Conservation (phyloP, 2,888 invertebrate genomes). For the Arctia plantaginis region DNA sequence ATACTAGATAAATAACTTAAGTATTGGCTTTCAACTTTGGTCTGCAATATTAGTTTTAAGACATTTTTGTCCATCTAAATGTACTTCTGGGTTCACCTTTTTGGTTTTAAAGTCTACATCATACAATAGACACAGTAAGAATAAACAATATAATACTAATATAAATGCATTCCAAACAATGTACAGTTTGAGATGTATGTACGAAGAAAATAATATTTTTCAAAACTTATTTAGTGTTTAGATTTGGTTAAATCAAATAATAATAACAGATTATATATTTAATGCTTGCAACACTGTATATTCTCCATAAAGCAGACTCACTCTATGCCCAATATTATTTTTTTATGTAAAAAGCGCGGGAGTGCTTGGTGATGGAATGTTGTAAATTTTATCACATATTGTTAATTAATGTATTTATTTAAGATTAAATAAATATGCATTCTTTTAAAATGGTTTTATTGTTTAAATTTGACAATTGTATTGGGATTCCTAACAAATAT, state of each 20-base stretch:
- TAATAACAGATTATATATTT: constrained; percentile 18
- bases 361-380: constrained; percentile 75
- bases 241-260: constrained; percentile 21
- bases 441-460: constrained; percentile 57
- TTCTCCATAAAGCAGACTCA: constrained; percentile 25
- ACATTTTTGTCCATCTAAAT: constrained; percentile 9
- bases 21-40: constrained; percentile 17
- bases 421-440: constrained; percentile 80
- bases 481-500: neutral
- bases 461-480: neutral
- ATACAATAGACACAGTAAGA: constrained; percentile 2
- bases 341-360: constrained; percentile 42
- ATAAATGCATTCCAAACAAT: constrained; percentile 52
- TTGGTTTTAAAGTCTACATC: neutral
- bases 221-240: constrained; percentile 30
- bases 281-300: constrained; percentile 27
- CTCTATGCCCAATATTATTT: constrained; percentile 39
- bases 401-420: constrained; percentile 78
- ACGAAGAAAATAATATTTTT: constrained; percentile 41
- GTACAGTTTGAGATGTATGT: constrained; percentile 42
- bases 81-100: neutral
- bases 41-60: constrained; percentile 23
- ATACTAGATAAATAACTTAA: constrained; percentile 35
- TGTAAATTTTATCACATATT: constrained; percentile 73
- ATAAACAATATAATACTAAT: constrained; percentile 22